Evolutionary conservation across 2,113 vertebrate genomes (phyloP).

Genomic region (Labeo rohita): DNA sequence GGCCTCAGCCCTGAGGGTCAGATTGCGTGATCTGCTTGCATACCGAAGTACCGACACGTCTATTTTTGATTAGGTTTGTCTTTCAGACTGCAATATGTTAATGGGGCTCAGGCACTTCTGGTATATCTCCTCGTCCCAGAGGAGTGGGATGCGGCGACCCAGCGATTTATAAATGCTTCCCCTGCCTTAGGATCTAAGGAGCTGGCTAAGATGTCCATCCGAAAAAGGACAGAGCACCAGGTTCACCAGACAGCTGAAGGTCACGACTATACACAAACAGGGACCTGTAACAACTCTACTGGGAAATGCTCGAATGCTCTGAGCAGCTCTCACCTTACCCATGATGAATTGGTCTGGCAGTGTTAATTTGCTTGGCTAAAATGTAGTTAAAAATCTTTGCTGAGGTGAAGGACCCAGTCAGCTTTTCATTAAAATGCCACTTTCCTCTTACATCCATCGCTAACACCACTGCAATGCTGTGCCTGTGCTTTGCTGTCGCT

Average conservation of each 20-base stretch:
- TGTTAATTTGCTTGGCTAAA: slow-evolving; percentile 1
- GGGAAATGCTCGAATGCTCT: background rate
- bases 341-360: background rate
- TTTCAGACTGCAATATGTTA: slow-evolving; percentile 69
- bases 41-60: slow-evolving; percentile 64
- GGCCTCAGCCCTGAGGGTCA: slow-evolving; percentile 58
- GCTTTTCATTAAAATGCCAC: background rate
- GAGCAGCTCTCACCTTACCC: slow-evolving; percentile 36
- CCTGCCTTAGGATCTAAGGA: slow-evolving; percentile 46
- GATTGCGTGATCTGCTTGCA: slow-evolving; percentile 53
- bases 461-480: slow-evolving; percentile 22
- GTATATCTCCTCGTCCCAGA: slow-evolving; percentile 18
- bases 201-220: slow-evolving; percentile 44
- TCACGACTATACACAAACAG: slow-evolving; percentile 5
- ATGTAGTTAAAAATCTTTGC: background rate
- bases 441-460: slow-evolving; percentile 28
- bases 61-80: slow-evolving; percentile 77
- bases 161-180: slow-evolving; percentile 59
- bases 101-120: slow-evolving; percentile 59
- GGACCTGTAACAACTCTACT: slow-evolving; percentile 25
- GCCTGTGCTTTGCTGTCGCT: slow-evolving; percentile 54
- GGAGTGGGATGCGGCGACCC: slow-evolving; percentile 50
- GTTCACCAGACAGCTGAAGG: slow-evolving; percentile 37
- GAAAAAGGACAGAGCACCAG: slow-evolving; percentile 48
- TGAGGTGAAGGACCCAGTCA: background rate